A percentile compares a stretch with the other conserved stretches of the same genome.
Evolutionary conservation across 1,140 invertebrate species (phyloP).

Genomic region (Bombus vancouverensis): DNA sequence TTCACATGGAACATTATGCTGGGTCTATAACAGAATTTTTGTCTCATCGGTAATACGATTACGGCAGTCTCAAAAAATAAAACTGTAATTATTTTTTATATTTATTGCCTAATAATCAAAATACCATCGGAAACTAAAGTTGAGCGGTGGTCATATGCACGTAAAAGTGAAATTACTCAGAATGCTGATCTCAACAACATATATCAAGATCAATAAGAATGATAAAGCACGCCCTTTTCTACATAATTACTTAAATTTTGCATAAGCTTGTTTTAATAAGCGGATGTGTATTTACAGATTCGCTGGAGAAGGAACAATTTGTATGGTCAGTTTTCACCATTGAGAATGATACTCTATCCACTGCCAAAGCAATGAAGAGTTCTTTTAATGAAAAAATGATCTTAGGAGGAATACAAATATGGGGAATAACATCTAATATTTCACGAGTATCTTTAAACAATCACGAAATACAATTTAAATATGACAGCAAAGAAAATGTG

Average conservation of each 20-base stretch:
- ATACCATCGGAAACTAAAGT: background rate
- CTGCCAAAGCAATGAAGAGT: slow-evolving; percentile 69
- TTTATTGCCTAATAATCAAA: background rate
- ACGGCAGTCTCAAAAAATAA: background rate
- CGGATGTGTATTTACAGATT: slow-evolving; percentile 79
- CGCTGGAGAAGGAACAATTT: slow-evolving; percentile 85
- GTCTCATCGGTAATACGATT: background rate
- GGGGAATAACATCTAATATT: slow-evolving; percentile 72
- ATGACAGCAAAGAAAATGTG: slow-evolving; percentile 61
- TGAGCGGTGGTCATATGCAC: too few species aligned
- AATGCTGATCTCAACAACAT: background rate
- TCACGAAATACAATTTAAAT: slow-evolving; percentile 64
- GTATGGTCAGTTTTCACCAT: slow-evolving; percentile 84
- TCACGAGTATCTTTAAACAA: slow-evolving; percentile 68
- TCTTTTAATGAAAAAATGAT: slow-evolving; percentile 68
- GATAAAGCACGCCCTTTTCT: background rate
- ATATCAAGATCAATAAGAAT: background rate
- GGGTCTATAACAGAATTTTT: too few species aligned
- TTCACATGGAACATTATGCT: background rate
- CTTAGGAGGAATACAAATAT: slow-evolving; percentile 74
- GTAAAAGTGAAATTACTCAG: background rate
- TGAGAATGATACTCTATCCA: slow-evolving; percentile 80
- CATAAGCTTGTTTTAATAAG: background rate
- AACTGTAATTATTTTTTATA: background rate
- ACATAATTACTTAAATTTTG: background rate